These are phyloP conservation scores for Noctua comes DNA, from an alignment of 2,888 invertebrate genomes.

Conservation along the genomic window DNA sequence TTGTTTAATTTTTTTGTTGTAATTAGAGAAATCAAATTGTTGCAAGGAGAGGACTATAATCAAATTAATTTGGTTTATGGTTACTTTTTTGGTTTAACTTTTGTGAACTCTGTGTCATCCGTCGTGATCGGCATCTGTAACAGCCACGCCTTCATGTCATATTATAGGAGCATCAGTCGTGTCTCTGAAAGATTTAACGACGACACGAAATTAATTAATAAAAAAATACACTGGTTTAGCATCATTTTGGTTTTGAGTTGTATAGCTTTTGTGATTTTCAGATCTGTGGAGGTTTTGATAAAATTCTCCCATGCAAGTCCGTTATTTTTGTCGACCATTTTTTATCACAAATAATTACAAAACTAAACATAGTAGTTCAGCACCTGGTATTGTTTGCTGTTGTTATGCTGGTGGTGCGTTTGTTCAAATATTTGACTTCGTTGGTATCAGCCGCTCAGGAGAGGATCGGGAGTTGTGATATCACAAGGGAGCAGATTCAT, in stretches of 20 bases:
- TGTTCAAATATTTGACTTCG: conserved; percentile 3
- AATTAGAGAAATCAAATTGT: not conserved
- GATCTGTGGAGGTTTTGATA: not conserved
- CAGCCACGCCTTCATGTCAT: not conserved
- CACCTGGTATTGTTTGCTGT: not conserved
- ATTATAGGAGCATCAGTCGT: not conserved
- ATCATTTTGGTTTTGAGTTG: not conserved
- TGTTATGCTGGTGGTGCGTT: conserved; percentile 20
- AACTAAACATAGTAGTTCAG: conserved; percentile 1
- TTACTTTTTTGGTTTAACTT: not conserved
- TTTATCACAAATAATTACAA: conserved; percentile 13
- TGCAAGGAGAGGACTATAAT: not conserved
- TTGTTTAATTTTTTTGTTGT: not conserved
- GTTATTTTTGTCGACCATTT: not conserved
- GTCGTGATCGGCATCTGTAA: not conserved
- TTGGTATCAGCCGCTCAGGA: not conserved
- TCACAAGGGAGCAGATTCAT: conserved; percentile 23
- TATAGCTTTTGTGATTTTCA: not conserved
- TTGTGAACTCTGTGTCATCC: not conserved
- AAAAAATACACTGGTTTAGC: not conserved
- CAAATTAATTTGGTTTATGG: conserved; percentile 18
- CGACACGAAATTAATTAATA: not conserved
- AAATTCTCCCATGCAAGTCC: not conserved
- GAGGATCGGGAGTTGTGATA: not conserved
- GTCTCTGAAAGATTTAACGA: not conserved